Percentiles rank a stretch among this genome's conserved stretches.
Evolutionary conservation across 2,113 vertebrate species (phyloP).

Genomic region (Equus quagga): DNA sequence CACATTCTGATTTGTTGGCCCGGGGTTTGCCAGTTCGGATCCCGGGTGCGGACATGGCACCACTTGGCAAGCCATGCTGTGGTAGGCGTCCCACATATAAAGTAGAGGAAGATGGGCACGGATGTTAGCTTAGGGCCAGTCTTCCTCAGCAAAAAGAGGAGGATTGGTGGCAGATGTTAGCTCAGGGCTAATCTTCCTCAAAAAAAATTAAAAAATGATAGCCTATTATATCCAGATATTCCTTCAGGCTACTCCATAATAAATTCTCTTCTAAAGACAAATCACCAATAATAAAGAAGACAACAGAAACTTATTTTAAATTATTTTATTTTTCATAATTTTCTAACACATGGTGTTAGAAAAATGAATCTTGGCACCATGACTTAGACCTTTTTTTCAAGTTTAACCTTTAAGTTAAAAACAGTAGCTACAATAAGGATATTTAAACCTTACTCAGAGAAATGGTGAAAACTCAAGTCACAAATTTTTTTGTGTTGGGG

Average conservation of each 20-base stretch:
- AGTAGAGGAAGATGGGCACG: too few species aligned
- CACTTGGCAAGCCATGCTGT: too few species aligned
- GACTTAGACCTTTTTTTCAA: constrained; percentile 84
- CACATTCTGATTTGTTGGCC: too few species aligned
- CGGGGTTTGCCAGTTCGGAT: too few species aligned
- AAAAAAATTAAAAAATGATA: neutral
- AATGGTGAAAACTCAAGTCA: constrained; percentile 78
- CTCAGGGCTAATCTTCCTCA: too few species aligned
- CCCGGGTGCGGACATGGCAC: too few species aligned
- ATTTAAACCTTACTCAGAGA: constrained; percentile 82
- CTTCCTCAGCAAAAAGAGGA: too few species aligned
- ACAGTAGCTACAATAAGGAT: constrained; percentile 87
- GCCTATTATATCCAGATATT: neutral
- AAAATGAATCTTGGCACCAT: constrained; percentile 84
- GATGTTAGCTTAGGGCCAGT: too few species aligned
- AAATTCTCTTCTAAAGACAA: neutral
- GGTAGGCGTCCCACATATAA: too few species aligned
- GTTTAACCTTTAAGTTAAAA: constrained; percentile 90
- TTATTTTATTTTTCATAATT: constrained; percentile 87
- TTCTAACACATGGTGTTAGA: constrained; percentile 85
- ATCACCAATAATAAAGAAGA: constrained; percentile 42
- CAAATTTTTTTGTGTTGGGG: constrained; percentile 58
- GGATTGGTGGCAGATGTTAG: too few species aligned
- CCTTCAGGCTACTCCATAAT: neutral
- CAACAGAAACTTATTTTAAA: constrained; percentile 56